phyloP scores from a whole-genome alignment of 2,888 invertebrate species.

The Drosophila anceps region DNA sequence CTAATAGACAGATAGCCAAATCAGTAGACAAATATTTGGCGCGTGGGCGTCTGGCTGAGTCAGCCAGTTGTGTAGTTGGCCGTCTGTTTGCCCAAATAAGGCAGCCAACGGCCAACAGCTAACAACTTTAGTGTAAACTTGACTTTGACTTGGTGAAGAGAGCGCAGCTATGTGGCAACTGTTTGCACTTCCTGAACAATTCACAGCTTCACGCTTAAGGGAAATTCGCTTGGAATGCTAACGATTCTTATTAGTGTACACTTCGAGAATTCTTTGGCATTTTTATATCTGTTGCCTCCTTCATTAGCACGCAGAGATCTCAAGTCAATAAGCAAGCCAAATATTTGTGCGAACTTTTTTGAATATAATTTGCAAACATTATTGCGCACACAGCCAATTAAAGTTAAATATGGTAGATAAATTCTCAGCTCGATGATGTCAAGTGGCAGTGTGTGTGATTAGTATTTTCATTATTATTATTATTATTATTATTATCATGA shows the following conservation, averaged over 20 bases:
- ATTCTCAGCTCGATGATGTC: conserved; percentile 63
- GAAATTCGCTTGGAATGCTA: conserved; percentile 30
- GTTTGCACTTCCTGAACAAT: conserved; percentile 48
- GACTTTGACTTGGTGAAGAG: conserved; percentile 61
- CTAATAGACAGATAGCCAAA: conserved; percentile 23
- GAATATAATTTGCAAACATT: conserved; percentile 51
- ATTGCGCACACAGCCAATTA: conserved; percentile 53
- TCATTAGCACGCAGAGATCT: conserved; percentile 28
- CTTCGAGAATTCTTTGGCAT: conserved; percentile 10
- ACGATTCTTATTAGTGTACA: not conserved
- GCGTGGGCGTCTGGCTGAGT: conserved; percentile 52
- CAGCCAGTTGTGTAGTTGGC: conserved; percentile 19
- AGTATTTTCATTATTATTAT: conserved; percentile 35
- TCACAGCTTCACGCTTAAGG: conserved; percentile 21
- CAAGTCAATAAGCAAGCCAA: conserved; percentile 48
- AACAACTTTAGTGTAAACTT: conserved; percentile 59
- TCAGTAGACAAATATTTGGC: conserved; percentile 28
- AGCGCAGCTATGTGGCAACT: conserved; percentile 17
- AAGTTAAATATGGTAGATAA: conserved; percentile 17
- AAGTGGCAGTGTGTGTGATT: conserved; percentile 28
- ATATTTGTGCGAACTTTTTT: conserved; percentile 48
- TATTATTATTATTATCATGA: conserved; percentile 25
- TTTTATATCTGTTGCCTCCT: conserved; percentile 3
- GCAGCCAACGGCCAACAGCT: conserved; percentile 22
- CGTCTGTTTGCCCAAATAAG: conserved; percentile 50